phyloP scores from a whole-genome alignment of 2,797 vertebrate genomes.

The Ptychobarbus kaznakovi region DNA sequence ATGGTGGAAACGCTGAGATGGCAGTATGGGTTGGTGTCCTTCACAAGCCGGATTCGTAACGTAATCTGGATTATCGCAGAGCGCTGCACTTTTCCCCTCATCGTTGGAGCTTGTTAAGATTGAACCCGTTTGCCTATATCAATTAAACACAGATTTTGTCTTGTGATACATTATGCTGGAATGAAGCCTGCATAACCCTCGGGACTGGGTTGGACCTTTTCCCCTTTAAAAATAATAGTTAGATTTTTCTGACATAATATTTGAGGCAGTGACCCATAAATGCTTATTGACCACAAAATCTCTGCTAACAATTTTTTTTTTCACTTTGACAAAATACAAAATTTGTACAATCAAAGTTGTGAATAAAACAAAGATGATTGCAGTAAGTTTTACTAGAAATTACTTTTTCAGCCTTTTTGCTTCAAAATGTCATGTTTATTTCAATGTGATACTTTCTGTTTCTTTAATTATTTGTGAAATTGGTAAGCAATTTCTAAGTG shows the following conservation, averaged over 20 bases:
- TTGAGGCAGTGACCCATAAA: not conserved
- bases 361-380: too few relatives aligned
- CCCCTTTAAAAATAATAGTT: not conserved
- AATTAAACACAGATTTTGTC: constrained; percentile 54
- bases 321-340: too few relatives aligned
- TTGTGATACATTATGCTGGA: constrained; percentile 17
- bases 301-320: not conserved
- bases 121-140: constrained; percentile 41
- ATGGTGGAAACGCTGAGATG: constrained; percentile 21
- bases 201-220: constrained; percentile 36
- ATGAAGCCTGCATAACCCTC: constrained; percentile 12
- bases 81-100: constrained; percentile 44
- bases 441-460: too few relatives aligned
- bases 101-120: constrained; percentile 50
- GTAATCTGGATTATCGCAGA: constrained; percentile 57
- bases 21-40: constrained; percentile 46
- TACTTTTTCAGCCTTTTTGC: too few relatives aligned
- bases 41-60: constrained; percentile 29
- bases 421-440: too few relatives aligned
- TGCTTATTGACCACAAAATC: not conserved
- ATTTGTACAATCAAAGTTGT: too few relatives aligned
- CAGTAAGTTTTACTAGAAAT: too few relatives aligned
- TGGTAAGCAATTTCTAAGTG: too few relatives aligned
- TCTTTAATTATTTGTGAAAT: too few relatives aligned
- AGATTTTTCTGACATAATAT: not conserved